Percentiles rank a stretch among this genome's conserved stretches.
Conservation (phyloP, 1,140 invertebrate species). For the Dendroctonus valens region DNA sequence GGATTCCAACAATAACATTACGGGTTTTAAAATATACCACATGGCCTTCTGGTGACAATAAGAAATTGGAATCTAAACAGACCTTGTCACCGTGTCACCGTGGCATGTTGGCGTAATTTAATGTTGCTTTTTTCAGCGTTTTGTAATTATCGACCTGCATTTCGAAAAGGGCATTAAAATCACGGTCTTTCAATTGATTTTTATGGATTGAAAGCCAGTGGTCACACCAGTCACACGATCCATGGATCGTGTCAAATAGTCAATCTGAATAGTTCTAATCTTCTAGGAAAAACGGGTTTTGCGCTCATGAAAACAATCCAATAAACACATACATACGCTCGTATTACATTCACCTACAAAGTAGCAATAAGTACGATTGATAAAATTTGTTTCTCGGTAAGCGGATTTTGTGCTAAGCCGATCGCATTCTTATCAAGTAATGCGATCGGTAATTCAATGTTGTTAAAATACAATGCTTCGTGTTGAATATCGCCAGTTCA, state of each 20-base stretch:
- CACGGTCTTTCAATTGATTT: too few relatives aligned
- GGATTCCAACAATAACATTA: too few relatives aligned
- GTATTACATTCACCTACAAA: neutral
- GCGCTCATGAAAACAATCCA: too few relatives aligned
- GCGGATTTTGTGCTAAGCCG: neutral
- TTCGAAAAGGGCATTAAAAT: too few relatives aligned
- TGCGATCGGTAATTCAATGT: neutral
- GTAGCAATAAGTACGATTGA: neutral
- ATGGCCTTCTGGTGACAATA: conserved; percentile 2
- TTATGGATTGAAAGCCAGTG: too few relatives aligned
- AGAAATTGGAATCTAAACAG: conserved; percentile 1
- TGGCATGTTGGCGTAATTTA: neutral
- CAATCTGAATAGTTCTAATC: too few relatives aligned
- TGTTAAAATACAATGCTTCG: neutral
- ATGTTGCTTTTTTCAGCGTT: too few relatives aligned
- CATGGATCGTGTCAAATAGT: too few relatives aligned
- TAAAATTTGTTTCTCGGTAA: conserved; percentile 1
- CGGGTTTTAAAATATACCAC: neutral
- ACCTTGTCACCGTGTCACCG: neutral
- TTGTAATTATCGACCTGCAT: too few relatives aligned
- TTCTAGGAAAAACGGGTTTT: too few relatives aligned
- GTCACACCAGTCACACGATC: too few relatives aligned
- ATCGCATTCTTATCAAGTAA: conserved; percentile 8
- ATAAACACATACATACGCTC: too few relatives aligned
- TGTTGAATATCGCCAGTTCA: neutral